phyloP scores from a whole-genome alignment of 1,140 invertebrate species.

The Cydia fagiglandana region DNA sequence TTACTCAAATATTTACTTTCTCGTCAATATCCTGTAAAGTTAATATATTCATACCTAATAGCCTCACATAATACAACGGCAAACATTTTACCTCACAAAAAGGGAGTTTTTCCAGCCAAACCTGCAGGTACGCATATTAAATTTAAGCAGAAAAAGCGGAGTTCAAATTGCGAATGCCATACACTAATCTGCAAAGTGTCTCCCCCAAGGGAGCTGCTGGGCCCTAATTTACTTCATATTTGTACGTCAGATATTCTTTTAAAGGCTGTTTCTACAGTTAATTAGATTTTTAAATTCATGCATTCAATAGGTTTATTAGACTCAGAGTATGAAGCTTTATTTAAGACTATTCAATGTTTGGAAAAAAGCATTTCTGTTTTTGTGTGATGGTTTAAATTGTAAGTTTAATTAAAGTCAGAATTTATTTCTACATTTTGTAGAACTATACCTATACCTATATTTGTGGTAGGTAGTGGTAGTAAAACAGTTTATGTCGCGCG shows the following conservation, averaged over 20 bases:
- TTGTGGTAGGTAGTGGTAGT: too few species aligned
- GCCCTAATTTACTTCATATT: conserved; percentile 26
- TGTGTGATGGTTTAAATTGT: neutral
- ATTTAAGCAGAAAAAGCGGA: conserved; percentile 26
- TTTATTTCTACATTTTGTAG: too few species aligned
- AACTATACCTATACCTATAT: too few species aligned
- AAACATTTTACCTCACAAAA: neutral
- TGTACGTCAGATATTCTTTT: conserved; percentile 10
- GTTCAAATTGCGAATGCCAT: conserved; percentile 21
- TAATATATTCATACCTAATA: neutral
- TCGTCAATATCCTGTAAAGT: neutral
- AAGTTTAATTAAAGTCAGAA: too few species aligned
- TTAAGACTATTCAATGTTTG: neutral
- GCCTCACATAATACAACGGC: neutral
- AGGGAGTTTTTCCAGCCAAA: neutral
- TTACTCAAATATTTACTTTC: neutral
- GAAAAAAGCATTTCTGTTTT: neutral
- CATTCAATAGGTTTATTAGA: conserved; percentile 2
- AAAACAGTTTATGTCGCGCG: too few species aligned
- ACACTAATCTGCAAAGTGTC: conserved; percentile 31
- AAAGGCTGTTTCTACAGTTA: neutral
- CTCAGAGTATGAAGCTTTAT: neutral
- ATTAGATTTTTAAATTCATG: conserved; percentile 4
- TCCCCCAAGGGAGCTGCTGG: neutral
- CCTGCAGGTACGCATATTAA: conserved; percentile 19